Base-by-base conservation (phyloP, 2,888 invertebrate genomes). In the Thera britannica region DNA sequence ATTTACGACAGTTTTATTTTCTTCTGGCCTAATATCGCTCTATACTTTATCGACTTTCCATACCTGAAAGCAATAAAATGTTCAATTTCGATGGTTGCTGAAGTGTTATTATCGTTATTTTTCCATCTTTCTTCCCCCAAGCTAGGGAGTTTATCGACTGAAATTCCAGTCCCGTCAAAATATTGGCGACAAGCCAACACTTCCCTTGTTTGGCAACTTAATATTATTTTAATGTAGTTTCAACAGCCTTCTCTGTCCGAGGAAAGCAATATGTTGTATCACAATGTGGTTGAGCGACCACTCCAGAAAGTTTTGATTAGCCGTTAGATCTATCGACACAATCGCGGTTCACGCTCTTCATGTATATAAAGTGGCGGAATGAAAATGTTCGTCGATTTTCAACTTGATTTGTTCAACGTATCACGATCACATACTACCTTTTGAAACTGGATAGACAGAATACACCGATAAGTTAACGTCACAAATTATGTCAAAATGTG, bases 121-220 rank as follows among this genome's bases (percentile, higher is more conserved):
- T 69, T 71, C 67, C 74, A 77, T 77, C 75, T 77, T 75, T 74
- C 65, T 74, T 63, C 72, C 67, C 68, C 70, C 65, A 70, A 63
- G 65, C 60, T 49, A 36, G 51, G 58, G 67, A 67, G 66, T 36
- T 68, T 75, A 75, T 75, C 72, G 73, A 75, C 64, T 73, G 71
- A 67, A 73, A 69, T 68, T 58, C 61, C 58, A 56, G 64, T 72
- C 64, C 59, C 58, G 71, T 54, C 56, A 61, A 51, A 68, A 66
- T 64, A 71, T 75, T 82, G 82, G 81, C 81, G 55, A 61, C 56
- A 63, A 69, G 77, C 81, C 82, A 77, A 67, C 63, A 74, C 68
- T 41, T 66, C 62, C 54, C 56, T 57, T 52, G 64, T 54, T 56
- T 51, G 46, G 12, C 34, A 34, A 11, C 57, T 23, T 61, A 41